These are phyloP conservation scores for Tragelaphus imberbis DNA, from an alignment of 2,113 vertebrate species.

Conservation along the genomic window DNA sequence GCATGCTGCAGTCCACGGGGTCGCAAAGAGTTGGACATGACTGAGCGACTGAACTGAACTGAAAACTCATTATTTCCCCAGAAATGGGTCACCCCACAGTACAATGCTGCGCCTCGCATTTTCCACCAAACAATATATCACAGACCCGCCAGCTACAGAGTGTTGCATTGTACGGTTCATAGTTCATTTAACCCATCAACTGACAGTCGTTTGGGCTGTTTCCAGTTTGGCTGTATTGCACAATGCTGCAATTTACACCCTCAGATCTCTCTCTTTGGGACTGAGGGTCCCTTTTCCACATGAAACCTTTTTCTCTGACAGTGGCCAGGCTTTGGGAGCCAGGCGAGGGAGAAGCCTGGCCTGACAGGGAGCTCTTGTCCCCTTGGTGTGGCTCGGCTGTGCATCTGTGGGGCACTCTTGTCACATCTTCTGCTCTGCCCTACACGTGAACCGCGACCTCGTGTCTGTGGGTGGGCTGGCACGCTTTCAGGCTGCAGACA, in stretches of 20 bases:
- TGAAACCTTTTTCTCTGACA: neutral
- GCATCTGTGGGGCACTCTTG: neutral
- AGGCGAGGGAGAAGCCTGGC: neutral
- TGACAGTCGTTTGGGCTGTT: neutral
- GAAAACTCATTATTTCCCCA: neutral
- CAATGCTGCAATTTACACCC: conserved; percentile 42
- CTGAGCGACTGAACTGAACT: neutral
- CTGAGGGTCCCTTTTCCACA: conserved; percentile 8
- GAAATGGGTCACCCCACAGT: neutral
- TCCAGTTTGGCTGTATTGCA: neutral
- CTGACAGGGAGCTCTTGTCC: neutral
- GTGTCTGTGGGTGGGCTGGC: neutral
- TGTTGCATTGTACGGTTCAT: neutral
- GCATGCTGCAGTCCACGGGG: neutral
- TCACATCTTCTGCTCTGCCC: neutral
- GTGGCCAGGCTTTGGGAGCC: neutral
- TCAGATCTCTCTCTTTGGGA: neutral
- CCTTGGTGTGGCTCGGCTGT: neutral
- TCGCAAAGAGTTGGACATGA: neutral
- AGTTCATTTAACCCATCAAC: neutral
- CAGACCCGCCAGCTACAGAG: neutral
- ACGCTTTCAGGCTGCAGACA: neutral
- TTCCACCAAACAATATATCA: neutral
- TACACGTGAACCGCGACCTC: neutral
- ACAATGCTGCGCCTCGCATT: neutral